phyloP scores from a whole-genome alignment of 1,140 invertebrate species.

The Oncopodura yosiiana region DNA sequence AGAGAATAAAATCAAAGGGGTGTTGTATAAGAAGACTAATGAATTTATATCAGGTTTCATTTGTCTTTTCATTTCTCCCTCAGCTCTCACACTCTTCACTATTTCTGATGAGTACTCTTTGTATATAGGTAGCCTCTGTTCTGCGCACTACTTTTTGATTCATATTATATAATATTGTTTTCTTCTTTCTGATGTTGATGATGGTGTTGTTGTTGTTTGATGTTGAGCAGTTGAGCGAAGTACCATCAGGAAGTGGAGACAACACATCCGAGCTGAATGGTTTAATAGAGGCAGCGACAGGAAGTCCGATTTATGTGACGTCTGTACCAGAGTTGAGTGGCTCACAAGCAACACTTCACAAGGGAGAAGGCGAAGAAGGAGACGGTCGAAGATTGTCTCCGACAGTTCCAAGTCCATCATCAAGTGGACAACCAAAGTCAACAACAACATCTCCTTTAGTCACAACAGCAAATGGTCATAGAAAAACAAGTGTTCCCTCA shows the following conservation, averaged over 20 bases:
- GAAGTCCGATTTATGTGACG: slow-evolving; percentile 65
- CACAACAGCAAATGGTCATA: neutral
- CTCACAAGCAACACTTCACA: slow-evolving; percentile 40
- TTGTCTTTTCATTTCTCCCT: too few relatives aligned
- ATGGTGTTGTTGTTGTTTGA: slow-evolving; percentile 14
- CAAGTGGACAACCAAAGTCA: neutral
- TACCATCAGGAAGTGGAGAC: slow-evolving; percentile 45
- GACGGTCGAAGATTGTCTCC: neutral
- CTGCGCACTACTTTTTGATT: too few relatives aligned
- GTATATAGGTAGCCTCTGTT: too few relatives aligned
- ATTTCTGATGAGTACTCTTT: too few relatives aligned
- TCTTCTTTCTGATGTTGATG: slow-evolving; percentile 4
- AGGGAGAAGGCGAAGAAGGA: slow-evolving; percentile 31
- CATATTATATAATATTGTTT: too few relatives aligned
- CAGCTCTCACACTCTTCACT: too few relatives aligned
- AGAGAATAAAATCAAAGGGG: too few relatives aligned
- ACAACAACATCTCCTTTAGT: neutral
- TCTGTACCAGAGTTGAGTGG: slow-evolving; percentile 52
- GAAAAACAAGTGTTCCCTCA: neutral
- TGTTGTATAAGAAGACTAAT: too few relatives aligned
- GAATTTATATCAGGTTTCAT: too few relatives aligned
- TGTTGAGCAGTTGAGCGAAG: slow-evolving; percentile 52
- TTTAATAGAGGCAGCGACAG: slow-evolving; percentile 50
- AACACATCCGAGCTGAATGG: slow-evolving; percentile 55
- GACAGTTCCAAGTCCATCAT: neutral